A percentile compares a stretch with the other conserved stretches of the same genome.
Evolutionary conservation across 2,888 invertebrate genomes (phyloP).

Genomic region (Oscheius sp.): DNA sequence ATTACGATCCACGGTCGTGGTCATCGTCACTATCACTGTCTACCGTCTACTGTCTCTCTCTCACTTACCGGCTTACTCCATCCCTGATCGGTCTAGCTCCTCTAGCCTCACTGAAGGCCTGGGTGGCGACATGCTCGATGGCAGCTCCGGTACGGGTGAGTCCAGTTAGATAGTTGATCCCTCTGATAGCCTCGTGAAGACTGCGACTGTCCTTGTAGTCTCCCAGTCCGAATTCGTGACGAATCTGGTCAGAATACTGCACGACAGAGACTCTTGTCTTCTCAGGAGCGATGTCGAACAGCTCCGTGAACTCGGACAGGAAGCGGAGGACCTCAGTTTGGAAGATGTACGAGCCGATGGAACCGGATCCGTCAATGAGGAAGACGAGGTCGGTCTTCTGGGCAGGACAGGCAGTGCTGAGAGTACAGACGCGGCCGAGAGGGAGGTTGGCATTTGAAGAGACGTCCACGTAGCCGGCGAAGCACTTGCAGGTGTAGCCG

Average conservation of each 20-base stretch:
- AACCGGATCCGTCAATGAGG: conserved; percentile 71
- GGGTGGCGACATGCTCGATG: conserved; percentile 67
- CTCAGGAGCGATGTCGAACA: conserved; percentile 69
- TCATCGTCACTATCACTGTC: background rate
- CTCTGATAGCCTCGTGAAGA: conserved; percentile 56
- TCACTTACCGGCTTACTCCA: conserved; percentile 48
- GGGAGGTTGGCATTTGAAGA: conserved; percentile 68
- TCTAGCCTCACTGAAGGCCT: conserved; percentile 61
- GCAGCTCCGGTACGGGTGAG: conserved; percentile 70
- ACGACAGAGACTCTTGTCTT: conserved; percentile 69
- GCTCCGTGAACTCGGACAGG: conserved; percentile 67
- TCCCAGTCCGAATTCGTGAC: conserved; percentile 69
- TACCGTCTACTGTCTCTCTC: background rate
- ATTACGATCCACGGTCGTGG: background rate
- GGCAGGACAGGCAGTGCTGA: conserved; percentile 68
- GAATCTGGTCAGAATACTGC: conserved; percentile 70
- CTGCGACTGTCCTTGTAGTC: conserved; percentile 48
- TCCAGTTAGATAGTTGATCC: conserved; percentile 63
- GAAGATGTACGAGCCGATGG: conserved; percentile 70
- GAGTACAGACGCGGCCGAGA: conserved; percentile 72
- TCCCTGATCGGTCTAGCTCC: conserved; percentile 59
- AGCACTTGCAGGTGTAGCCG: conserved; percentile 67
- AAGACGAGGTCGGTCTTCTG: conserved; percentile 71
- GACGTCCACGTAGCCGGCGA: conserved; percentile 70
- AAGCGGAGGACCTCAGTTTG: conserved; percentile 67